A percentile compares a stretch with the other conserved stretches of the same genome.
phyloP scores from a whole-genome alignment of 2,888 invertebrate species.

The Vandiemenella viatica region DNA sequence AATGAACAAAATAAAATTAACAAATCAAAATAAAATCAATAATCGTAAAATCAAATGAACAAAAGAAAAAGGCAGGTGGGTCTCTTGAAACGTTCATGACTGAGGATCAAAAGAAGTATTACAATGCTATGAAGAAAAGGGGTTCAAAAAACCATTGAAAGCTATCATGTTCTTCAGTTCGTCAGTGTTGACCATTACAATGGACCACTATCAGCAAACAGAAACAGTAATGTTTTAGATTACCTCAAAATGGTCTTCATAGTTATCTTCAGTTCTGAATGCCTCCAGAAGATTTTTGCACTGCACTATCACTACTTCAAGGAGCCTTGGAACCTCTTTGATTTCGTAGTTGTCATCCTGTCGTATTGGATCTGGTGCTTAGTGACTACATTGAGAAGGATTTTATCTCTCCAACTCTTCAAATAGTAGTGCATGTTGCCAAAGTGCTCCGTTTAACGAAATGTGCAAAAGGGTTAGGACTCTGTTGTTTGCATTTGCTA shows the following conservation, averaged over 20 bases:
- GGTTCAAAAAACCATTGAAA: constrained; percentile 96
- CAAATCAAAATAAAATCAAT: too few species aligned
- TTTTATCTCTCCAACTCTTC: constrained; percentile 93
- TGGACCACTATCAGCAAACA: constrained; percentile 89
- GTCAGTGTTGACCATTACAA: constrained; percentile 97
- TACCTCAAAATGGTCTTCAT: constrained; percentile 96
- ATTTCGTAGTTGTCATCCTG: constrained; percentile 96
- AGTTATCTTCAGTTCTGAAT: constrained; percentile 95
- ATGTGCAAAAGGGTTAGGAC: constrained; percentile 96
- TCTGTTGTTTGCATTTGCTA: constrained; percentile 89
- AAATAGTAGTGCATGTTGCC: constrained; percentile 94
- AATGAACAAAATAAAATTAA: too few species aligned
- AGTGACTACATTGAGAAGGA: constrained; percentile 94
- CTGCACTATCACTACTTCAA: constrained; percentile 97
- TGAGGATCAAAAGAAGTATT: constrained; percentile 99
- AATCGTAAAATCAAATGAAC: too few species aligned
- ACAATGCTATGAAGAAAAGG: constrained; percentile 99
- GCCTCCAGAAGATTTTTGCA: constrained; percentile 94
- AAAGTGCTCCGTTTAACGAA: constrained; percentile 95
- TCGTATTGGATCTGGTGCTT: constrained; percentile 91
- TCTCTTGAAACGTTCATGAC: constrained; percentile 99
- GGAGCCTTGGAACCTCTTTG: constrained; percentile 99
- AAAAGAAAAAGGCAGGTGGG: too few species aligned
- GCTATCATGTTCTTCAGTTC: constrained; percentile 97
- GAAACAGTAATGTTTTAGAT: constrained; percentile 71